Base-by-base conservation (phyloP, 2,797 vertebrate species). In the Galaxias olidus region DNA sequence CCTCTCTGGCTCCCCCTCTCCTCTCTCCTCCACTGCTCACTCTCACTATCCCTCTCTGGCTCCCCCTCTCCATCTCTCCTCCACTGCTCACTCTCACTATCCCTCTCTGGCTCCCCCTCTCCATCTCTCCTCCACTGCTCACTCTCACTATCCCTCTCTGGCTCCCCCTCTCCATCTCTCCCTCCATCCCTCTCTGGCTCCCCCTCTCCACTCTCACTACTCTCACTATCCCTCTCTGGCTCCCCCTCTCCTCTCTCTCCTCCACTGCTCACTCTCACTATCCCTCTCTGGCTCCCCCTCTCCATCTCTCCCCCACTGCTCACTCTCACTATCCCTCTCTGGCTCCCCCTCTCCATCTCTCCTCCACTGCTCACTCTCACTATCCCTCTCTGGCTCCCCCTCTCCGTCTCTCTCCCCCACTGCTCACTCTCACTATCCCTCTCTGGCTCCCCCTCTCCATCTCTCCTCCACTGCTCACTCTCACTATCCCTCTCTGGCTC, bases 31-130 rank as follows among this genome's bases (percentile, higher is more conserved):
- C 60, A 51, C 10, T 15, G 48, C 30, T n/a, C 55, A 44, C 40
- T 8, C 11, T 44, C 9, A 4, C 42, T 51, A 30, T 13, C 11
- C 17, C 30, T 30, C 12, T 42, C 64, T 52, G 68, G 69, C 65
- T 70, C 63, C 68, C 70, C 70, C 66, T 62, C 57, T 9, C 66
- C 54, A n/a, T 61, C 42, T 62, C 46, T 53, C 40, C 45, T 52
- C 20, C n/a, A 50, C 55, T 13, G 19, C 12, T 18, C 9, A 9
- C 53, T 10, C 15, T 30, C 56, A 10, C 10, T 13, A 9, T 40
- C 14, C 41, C 4, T 8, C 1, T 1, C 15, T 14, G 13, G 9
- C 47, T 4, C 8, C 43, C 15, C 9, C 1, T 18, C 6, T 10
- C 11, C 10, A 10, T 4, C 10, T 13, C 19, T 14, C 10, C 9